A percentile compares a stretch with the other conserved stretches of the same genome.
phyloP scores from a whole-genome alignment of 2,113 vertebrate species.

The Tringa solitaria region DNA sequence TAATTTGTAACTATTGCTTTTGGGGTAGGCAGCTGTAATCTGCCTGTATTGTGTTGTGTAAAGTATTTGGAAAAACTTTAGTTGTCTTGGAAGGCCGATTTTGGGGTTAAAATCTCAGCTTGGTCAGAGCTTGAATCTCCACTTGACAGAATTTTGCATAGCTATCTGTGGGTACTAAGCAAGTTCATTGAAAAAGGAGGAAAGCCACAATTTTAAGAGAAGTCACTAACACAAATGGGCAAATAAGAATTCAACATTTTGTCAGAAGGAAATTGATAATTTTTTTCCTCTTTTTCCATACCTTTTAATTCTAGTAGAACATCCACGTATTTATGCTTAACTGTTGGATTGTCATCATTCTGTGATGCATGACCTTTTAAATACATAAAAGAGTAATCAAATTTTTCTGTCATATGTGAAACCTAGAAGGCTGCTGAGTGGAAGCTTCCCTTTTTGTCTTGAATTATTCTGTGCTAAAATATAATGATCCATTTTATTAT shows the following conservation, averaged over 20 bases:
- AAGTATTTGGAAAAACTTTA: background rate
- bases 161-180: background rate
- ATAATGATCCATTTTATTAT: background rate
- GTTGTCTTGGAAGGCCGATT: background rate
- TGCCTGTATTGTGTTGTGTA: background rate
- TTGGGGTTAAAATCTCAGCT: background rate
- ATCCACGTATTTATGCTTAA: background rate
- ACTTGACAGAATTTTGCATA: background rate
- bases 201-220: background rate
- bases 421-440: background rate
- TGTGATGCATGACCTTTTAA: background rate
- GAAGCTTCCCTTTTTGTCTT: background rate
- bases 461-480: background rate
- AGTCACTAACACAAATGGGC: background rate
- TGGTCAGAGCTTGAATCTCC: background rate
- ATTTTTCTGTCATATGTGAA: background rate
- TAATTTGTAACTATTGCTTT: background rate
- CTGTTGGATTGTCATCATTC: background rate
- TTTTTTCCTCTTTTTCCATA: background rate
- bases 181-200: background rate
- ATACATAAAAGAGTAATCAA: background rate
- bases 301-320: background rate
- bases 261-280: background rate
- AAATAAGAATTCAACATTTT: background rate
- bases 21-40: background rate